phyloP scores from a whole-genome alignment of 2,797 vertebrate species.

The Phataginus tetradactyla region DNA sequence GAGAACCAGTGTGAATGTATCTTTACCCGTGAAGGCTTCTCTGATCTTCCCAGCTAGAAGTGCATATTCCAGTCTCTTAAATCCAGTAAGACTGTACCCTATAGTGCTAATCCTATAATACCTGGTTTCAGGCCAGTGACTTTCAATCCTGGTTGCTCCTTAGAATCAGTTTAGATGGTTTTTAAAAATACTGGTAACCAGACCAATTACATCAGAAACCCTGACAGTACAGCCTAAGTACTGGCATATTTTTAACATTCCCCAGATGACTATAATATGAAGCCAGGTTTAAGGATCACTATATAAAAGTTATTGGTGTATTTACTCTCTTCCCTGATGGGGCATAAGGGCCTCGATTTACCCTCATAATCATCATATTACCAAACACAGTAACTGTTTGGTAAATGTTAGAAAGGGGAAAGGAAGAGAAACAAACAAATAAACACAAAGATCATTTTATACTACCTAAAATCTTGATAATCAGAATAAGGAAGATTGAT shows the following conservation, averaged over 20 bases:
- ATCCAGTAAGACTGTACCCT: not conserved
- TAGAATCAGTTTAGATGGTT: not conserved
- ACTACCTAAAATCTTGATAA: not conserved
- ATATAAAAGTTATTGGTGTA: not conserved
- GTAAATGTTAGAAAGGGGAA: not conserved
- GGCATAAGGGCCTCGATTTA: not conserved
- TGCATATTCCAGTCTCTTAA: not conserved
- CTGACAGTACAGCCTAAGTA: not conserved
- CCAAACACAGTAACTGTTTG: not conserved
- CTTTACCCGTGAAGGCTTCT: not conserved
- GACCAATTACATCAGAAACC: not conserved
- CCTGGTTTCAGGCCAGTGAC: not conserved
- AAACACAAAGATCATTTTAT: not conserved
- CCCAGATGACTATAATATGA: not conserved
- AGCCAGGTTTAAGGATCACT: not conserved
- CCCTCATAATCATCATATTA: not conserved
- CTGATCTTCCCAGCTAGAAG: not conserved
- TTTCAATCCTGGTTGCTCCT: not conserved
- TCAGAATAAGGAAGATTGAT: not conserved
- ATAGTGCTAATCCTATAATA: not conserved
- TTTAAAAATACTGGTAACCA: conserved; percentile 28
- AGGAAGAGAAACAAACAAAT: not conserved
- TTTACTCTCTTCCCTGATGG: not conserved
- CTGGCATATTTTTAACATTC: not conserved
- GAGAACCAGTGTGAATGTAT: not conserved